Evolutionary conservation across 2,888 invertebrate species (phyloP).

Genomic region (Itoplectis maculator): DNA sequence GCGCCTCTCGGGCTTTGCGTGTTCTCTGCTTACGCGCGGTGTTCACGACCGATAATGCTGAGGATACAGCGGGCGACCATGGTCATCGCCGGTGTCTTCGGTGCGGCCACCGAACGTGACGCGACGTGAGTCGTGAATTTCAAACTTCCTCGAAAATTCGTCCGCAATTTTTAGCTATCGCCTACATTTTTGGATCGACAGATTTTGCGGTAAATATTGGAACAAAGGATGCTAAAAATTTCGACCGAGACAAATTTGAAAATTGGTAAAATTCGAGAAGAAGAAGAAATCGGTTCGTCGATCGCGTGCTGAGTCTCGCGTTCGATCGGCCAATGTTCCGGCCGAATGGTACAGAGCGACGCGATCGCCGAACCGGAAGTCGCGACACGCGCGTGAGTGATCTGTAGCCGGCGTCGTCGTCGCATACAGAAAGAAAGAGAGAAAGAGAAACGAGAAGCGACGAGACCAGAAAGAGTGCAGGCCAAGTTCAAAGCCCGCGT

Average conservation of each 20-base stretch:
- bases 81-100: neutral
- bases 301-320: conserved; percentile 41
- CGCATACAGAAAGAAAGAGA: conserved; percentile 17
- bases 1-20: conserved; percentile 49
- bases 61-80: too few relatives aligned
- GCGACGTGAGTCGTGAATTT: too few relatives aligned
- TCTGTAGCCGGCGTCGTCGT: conserved; percentile 36
- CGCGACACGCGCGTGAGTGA: conserved; percentile 63
- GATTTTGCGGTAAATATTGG: too few relatives aligned
- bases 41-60: neutral
- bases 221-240: too few relatives aligned
- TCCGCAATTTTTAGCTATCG: too few relatives aligned
- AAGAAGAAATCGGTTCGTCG: neutral
- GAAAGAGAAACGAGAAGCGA: too few relatives aligned
- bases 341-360: neutral
- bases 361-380: conserved; percentile 66
- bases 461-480: conserved; percentile 32
- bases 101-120: too few relatives aligned
- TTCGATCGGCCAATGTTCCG: conserved; percentile 1
- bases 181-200: too few relatives aligned
- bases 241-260: too few relatives aligned
- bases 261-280: too few relatives aligned
- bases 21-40: conserved; percentile 26
- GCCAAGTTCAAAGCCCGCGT: conserved; percentile 75
- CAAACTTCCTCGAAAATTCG: too few relatives aligned